These are phyloP conservation scores for Cordilura impudica DNA, from an alignment of 2,888 invertebrate species.

Conservation along the genomic window DNA sequence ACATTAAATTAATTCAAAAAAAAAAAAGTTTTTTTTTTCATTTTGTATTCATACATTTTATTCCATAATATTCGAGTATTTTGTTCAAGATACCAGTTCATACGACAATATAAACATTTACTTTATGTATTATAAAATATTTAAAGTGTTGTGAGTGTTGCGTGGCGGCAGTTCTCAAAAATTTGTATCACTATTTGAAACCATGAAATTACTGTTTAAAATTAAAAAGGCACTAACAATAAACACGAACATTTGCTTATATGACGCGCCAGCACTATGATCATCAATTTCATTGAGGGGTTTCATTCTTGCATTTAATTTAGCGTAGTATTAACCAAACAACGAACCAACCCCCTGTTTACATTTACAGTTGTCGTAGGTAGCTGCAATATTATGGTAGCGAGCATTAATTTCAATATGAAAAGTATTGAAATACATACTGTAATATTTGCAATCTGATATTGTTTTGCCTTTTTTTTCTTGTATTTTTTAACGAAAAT, in stretches of 20 bases:
- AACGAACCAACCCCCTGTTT: neutral
- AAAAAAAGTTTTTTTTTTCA: slow-evolving; percentile 34
- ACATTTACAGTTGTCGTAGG: slow-evolving; percentile 2
- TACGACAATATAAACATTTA: neutral
- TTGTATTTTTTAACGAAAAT: neutral
- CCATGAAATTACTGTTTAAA: slow-evolving; percentile 54
- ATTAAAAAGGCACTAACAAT: slow-evolving; percentile 34
- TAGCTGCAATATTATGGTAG: neutral
- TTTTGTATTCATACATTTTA: neutral
- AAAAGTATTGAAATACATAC: slow-evolving; percentile 38
- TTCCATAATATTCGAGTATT: neutral
- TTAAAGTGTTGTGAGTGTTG: neutral
- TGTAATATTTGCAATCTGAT: neutral
- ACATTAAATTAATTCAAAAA: slow-evolving; percentile 49
- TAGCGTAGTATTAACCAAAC: neutral
- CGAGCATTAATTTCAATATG: slow-evolving; percentile 52
- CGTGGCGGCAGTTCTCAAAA: slow-evolving; percentile 4
- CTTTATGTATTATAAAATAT: neutral
- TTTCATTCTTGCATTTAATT: slow-evolving; percentile 45
- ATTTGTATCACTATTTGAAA: slow-evolving; percentile 52
- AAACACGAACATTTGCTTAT: slow-evolving; percentile 10
- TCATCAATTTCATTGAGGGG: slow-evolving; percentile 41
- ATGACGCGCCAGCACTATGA: slow-evolving; percentile 13
- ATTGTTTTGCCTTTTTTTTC: neutral
- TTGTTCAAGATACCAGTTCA: neutral